A percentile compares a stretch with the other conserved stretches of the same genome.
Conservation (phyloP, 2,113 vertebrate genomes). For the Perca flavescens region DNA sequence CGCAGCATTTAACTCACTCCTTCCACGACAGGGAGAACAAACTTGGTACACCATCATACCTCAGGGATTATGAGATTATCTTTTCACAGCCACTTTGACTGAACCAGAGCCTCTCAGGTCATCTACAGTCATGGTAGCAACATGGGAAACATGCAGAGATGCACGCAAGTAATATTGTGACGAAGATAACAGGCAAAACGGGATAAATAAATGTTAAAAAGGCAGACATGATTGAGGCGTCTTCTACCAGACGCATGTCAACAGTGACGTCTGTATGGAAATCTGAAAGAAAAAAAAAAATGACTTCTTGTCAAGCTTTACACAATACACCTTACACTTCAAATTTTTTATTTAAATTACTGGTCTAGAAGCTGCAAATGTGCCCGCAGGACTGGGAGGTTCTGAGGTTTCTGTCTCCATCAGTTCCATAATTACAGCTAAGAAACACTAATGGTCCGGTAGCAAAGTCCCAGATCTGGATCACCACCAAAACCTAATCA, state of each 20-base stretch:
- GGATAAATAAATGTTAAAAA: not conserved
- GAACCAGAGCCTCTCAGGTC: slow-evolving; percentile 47
- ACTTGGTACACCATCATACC: slow-evolving; percentile 67
- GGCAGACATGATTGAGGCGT: not conserved
- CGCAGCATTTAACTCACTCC: slow-evolving; percentile 31
- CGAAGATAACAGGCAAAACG: not conserved
- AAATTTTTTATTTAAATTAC: not conserved
- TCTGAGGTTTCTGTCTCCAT: slow-evolving; percentile 18
- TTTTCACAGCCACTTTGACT: slow-evolving; percentile 67
- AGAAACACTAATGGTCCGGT: slow-evolving; percentile 18
- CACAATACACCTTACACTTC: not conserved
- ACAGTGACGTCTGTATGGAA: not conserved
- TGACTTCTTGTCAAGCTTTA: not conserved
- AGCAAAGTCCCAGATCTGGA: slow-evolving; percentile 46
- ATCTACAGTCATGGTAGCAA: slow-evolving; percentile 35
- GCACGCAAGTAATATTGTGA: not conserved
- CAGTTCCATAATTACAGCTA: slow-evolving; percentile 30
- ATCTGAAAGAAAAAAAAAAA: not conserved
- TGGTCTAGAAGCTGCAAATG: not conserved
- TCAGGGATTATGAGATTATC: slow-evolving; percentile 79
- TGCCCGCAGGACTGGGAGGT: slow-evolving; percentile 21
- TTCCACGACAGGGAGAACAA: slow-evolving; percentile 54
- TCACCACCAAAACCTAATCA: slow-evolving; percentile 36
- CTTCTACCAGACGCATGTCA: not conserved
- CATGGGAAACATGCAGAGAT: slow-evolving; percentile 26